These are phyloP conservation scores for Okapia johnstoni DNA, from an alignment of 2,113 vertebrate species.

Conservation along the genomic window DNA sequence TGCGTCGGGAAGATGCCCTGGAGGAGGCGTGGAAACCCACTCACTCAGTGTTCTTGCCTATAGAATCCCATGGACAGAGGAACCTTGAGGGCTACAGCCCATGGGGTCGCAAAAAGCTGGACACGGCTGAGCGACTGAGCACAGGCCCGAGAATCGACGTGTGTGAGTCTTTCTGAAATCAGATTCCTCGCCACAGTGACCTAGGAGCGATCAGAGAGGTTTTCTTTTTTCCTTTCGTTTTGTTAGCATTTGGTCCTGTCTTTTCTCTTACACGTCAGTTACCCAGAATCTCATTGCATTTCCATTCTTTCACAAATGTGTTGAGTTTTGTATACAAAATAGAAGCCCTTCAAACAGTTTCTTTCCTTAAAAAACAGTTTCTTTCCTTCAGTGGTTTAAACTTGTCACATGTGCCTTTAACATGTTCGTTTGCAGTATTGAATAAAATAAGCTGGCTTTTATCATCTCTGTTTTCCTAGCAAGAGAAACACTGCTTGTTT, in stretches of 20 bases:
- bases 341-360: background rate
- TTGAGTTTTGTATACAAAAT: background rate
- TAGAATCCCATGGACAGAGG: background rate
- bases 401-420: background rate
- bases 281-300: background rate
- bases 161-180: background rate
- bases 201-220: too few species aligned
- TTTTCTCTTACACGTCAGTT: background rate
- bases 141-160: rapidly evolving
- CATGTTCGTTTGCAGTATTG: background rate
- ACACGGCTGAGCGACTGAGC: background rate
- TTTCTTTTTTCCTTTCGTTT: background rate
- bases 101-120: background rate
- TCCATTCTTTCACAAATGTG: background rate
- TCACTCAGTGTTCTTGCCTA: background rate
- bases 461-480: background rate
- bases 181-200: background rate
- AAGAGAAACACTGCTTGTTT: background rate
- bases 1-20: background rate
- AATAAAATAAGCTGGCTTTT: background rate
- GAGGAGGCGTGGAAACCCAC: background rate
- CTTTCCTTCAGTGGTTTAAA: background rate
- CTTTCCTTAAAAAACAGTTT: background rate
- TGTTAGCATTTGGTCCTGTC: background rate
- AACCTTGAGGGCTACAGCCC: background rate